Evolutionary conservation across 2,113 vertebrate genomes (phyloP).

Genomic region (Furnarius figulus): DNA sequence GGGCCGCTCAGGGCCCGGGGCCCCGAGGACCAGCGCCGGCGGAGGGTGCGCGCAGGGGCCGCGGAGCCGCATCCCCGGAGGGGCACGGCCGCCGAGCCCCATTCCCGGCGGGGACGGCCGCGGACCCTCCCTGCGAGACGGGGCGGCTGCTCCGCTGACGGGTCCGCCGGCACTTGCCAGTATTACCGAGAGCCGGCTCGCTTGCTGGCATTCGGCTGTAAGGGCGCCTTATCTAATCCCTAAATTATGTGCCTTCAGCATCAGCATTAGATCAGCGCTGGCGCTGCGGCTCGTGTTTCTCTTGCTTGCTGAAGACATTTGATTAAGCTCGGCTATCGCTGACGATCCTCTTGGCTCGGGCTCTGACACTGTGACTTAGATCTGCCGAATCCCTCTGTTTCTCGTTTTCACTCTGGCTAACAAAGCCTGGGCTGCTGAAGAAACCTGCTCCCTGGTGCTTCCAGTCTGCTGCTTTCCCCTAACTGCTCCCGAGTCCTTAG

Average conservation of each 20-base stretch:
- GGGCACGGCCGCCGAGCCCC: neutral
- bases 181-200: neutral
- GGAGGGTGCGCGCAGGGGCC: neutral
- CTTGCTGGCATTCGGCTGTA: neutral
- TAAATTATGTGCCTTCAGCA: conserved; percentile 10
- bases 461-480: neutral
- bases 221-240: conserved; percentile 27
- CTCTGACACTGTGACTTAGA: conserved; percentile 4
- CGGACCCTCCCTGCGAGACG: neutral
- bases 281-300: conserved; percentile 3
- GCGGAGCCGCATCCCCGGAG: neutral
- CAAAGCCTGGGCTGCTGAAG: neutral
- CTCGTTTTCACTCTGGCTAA: neutral
- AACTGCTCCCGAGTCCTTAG: neutral
- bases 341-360: neutral
- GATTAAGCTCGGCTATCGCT: neutral
- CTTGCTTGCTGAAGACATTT: conserved; percentile 7
- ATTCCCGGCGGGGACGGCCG: neutral
- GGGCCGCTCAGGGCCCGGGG: no score
- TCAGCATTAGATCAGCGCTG: conserved; percentile 34
- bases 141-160: neutral
- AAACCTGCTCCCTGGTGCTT: neutral
- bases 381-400: neutral
- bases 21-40: neutral
- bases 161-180: neutral